phyloP scores from a whole-genome alignment of 2,113 vertebrate species.

The human region GRCh38 chr11:114928501-114929000 shows the following conservation, averaged over 20 bases:
- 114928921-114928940: not conserved
- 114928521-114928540: slow-evolving; percentile 78
- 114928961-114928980: not conserved
- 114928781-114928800: slow-evolving; percentile 16
- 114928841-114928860: slow-evolving; percentile 9
- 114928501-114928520: slow-evolving; percentile 79
- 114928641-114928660: slow-evolving; percentile 68
- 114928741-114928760: not conserved
- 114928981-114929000: not conserved
- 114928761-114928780: slow-evolving; percentile 8
- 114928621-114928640: slow-evolving; percentile 59
- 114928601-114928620: slow-evolving; percentile 76
- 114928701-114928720: slow-evolving; percentile 52
- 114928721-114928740: not conserved
- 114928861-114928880: not conserved
- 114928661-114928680: slow-evolving; percentile 64
- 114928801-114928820: slow-evolving; percentile 6
- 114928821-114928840: not conserved
- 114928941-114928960: not conserved
- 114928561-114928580: slow-evolving; percentile 74
- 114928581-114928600: slow-evolving; percentile 77
- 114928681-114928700: slow-evolving; percentile 56
- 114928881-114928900: not conserved
- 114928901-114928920: not conserved
- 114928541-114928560: slow-evolving; percentile 78